Evolutionary conservation across 1,140 invertebrate species (phyloP).

Genomic region (Pinna nobilis): DNA sequence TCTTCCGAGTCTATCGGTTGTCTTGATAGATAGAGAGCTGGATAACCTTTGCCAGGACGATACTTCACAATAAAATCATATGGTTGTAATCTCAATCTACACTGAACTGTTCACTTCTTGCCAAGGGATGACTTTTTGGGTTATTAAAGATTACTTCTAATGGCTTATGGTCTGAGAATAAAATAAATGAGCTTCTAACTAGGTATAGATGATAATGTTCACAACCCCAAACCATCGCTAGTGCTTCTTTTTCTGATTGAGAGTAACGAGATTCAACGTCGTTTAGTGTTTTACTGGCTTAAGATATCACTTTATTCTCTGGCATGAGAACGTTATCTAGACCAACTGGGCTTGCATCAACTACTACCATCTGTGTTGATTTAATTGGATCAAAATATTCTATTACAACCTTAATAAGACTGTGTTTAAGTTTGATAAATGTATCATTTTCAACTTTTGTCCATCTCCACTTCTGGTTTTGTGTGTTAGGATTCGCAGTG

Average conservation of each 20-base stretch:
- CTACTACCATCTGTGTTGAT: too few species aligned
- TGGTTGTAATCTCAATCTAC: conserved; percentile 36
- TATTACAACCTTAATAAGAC: conserved; percentile 38
- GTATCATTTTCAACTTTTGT: conserved; percentile 25
- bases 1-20: background rate
- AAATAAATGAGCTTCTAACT: conserved; percentile 65
- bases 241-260: conserved; percentile 36
- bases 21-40: conserved; percentile 31
- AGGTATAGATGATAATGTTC: conserved; percentile 72
- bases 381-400: conserved; percentile 45
- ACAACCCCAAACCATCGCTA: conserved; percentile 44
- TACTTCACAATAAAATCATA: conserved; percentile 37
- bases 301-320: conserved; percentile 25
- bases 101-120: conserved; percentile 44
- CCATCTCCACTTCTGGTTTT: conserved; percentile 47
- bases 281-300: conserved; percentile 25
- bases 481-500: conserved; percentile 27
- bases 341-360: conserved; percentile 19
- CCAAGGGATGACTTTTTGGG: conserved; percentile 24
- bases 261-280: conserved; percentile 32
- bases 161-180: conserved; percentile 70
- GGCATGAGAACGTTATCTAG: conserved; percentile 22
- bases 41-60: conserved; percentile 25
- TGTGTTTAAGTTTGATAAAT: conserved; percentile 38
- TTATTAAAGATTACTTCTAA: conserved; percentile 32